phyloP scores from a whole-genome alignment of 2,797 vertebrate genomes.

The Sciurus vulgaris region DNA sequence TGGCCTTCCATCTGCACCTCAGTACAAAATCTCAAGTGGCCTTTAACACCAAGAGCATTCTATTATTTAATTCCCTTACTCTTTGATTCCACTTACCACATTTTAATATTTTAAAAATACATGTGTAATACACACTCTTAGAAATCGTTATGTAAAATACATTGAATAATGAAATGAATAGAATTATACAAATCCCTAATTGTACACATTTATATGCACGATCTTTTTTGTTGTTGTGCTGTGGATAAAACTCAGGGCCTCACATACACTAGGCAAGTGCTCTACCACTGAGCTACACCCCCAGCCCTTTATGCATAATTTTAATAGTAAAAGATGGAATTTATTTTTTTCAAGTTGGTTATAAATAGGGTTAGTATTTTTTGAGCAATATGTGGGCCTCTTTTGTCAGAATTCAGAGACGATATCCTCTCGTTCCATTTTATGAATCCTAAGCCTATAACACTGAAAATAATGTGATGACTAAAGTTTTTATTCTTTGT shows the following conservation, averaged over 20 bases:
- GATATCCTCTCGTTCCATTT: neutral
- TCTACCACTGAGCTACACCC: no score
- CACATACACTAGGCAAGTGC: no score
- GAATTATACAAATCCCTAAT: neutral
- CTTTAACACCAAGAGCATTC: neutral
- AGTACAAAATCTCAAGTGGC: neutral
- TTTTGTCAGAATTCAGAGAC: neutral
- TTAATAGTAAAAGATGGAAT: neutral
- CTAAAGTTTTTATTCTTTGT: neutral
- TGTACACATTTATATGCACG: neutral
- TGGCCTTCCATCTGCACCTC: neutral
- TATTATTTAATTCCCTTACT: neutral
- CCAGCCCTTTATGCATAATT: neutral
- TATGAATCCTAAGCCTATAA: neutral
- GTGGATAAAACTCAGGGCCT: no score
- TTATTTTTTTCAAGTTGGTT: conserved; percentile 33
- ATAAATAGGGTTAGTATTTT: neutral
- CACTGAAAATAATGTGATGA: neutral
- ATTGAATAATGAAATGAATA: conserved; percentile 7
- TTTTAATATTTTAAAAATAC: neutral
- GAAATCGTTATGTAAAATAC: conserved; percentile 29
- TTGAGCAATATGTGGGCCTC: neutral
- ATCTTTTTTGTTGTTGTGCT: neutral
- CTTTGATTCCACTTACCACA: neutral
- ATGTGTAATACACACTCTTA: neutral